Percentiles rank a stretch among this genome's conserved stretches.
These are phyloP conservation scores for Ictalurus furcatus DNA, from an alignment of 2,113 vertebrate species.

Conservation along the genomic window DNA sequence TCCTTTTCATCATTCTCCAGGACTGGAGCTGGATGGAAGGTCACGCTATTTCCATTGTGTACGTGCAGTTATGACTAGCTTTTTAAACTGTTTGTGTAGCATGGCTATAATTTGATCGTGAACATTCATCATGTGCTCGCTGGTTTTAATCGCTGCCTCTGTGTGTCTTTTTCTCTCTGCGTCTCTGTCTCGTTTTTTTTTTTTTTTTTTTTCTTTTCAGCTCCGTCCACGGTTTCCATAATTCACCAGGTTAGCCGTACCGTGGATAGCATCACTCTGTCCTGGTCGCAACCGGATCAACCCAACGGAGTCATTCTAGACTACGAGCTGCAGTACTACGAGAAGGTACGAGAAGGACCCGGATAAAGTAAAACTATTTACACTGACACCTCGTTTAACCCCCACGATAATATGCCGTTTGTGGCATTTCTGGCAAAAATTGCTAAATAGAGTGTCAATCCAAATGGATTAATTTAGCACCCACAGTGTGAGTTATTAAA, in stretches of 20 bases:
- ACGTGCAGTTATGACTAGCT: constrained; percentile 6
- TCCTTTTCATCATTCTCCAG: constrained; percentile 36
- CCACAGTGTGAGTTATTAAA: neutral
- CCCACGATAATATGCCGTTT: neutral
- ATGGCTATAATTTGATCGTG: constrained; percentile 4
- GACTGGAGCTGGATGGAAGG: neutral
- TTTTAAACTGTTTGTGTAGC: constrained; percentile 33
- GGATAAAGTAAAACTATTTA: neutral
- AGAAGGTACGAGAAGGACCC: constrained; percentile 81
- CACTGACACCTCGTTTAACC: neutral
- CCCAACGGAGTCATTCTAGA: constrained; percentile 97
- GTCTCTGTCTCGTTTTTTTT: constrained; percentile 55
- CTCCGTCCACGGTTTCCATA: constrained; percentile 93
- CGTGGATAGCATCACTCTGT: constrained; percentile 94
- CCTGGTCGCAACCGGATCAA: constrained; percentile 98
- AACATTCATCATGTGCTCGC: constrained; percentile 10
- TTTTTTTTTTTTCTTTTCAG: constrained; percentile 69
- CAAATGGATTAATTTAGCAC: neutral
- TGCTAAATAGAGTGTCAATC: neutral
- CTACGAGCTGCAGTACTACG: constrained; percentile 94
- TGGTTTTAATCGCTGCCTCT: constrained; percentile 13
- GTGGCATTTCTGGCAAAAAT: neutral
- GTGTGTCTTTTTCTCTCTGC: constrained; percentile 4
- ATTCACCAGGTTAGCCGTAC: constrained; percentile 97
- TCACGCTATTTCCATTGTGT: constrained; percentile 37